Evolutionary conservation across 2,113 vertebrate species (phyloP).

Genomic region (Otolemur garnettii): DNA sequence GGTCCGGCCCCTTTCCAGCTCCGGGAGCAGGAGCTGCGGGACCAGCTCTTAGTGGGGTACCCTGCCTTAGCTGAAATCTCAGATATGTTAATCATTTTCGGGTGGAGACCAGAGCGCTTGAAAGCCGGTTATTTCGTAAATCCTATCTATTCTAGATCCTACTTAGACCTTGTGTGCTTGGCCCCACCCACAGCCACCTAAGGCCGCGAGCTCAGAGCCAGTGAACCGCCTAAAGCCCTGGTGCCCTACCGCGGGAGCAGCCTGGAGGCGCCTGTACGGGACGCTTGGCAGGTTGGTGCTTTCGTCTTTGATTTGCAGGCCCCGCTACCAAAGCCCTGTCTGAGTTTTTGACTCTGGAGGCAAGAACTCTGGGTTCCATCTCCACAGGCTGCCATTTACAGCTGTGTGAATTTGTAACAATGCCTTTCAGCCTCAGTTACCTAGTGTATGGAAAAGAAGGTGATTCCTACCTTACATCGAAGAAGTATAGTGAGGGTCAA

Average conservation of each 20-base stretch:
- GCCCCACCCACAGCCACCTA: slow-evolving; percentile 28
- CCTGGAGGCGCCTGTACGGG: neutral
- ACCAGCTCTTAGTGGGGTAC: neutral
- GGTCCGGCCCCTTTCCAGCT: slow-evolving; percentile 3
- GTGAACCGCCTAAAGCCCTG: neutral
- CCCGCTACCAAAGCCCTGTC: neutral
- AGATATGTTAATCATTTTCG: neutral
- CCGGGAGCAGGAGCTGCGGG: neutral
- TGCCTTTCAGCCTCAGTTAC: neutral
- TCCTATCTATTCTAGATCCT: slow-evolving; percentile 23
- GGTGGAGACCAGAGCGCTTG: neutral
- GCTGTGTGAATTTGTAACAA: neutral
- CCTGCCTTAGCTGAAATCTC: neutral
- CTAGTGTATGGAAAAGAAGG: neutral
- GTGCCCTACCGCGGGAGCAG: fast-evolving
- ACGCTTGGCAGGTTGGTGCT: neutral
- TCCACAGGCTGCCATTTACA: slow-evolving; percentile 52
- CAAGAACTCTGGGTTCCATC: slow-evolving; percentile 57
- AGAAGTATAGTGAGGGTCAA: neutral
- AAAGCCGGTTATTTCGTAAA: neutral
- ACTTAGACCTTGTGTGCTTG: neutral
- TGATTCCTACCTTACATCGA: neutral
- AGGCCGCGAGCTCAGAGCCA: neutral
- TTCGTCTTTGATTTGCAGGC: neutral
- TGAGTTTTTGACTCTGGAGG: slow-evolving; percentile 16